Evolutionary conservation across 2,888 invertebrate species (phyloP).

Genomic region (Liopterus haemorrhoidalis): DNA sequence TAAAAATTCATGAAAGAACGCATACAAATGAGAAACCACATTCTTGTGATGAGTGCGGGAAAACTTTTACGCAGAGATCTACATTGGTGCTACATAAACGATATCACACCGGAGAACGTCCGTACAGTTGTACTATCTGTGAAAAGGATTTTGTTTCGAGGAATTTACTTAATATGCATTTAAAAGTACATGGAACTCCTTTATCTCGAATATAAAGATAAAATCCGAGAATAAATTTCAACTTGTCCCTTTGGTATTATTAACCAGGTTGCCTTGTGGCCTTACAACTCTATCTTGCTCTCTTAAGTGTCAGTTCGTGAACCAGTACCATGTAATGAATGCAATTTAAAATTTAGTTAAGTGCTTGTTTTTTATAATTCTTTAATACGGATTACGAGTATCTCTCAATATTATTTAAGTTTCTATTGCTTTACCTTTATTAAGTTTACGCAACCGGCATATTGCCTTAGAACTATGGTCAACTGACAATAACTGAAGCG

Average conservation of each 20-base stretch:
- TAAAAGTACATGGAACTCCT: slow-evolving; percentile 31
- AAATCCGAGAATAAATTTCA: slow-evolving; percentile 2
- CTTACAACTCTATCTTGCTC: not conserved
- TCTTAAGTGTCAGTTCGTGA: not conserved
- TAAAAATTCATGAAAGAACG: slow-evolving; percentile 29
- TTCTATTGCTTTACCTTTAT: too few species aligned
- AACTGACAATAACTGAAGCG: too few species aligned
- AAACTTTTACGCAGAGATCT: slow-evolving; percentile 37
- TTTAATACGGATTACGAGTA: too few species aligned
- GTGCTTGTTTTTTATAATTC: too few species aligned
- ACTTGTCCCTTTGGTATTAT: slow-evolving; percentile 15
- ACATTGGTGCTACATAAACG: slow-evolving; percentile 38
- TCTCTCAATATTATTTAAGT: too few species aligned
- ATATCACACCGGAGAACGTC: slow-evolving; percentile 34
- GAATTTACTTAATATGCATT: slow-evolving; percentile 30
- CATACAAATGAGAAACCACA: slow-evolving; percentile 44
- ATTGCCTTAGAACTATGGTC: too few species aligned
- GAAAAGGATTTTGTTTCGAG: slow-evolving; percentile 38
- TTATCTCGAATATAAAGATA: slow-evolving; percentile 1
- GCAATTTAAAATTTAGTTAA: too few species aligned
- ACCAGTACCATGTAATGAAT: too few species aligned
- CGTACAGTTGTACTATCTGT: slow-evolving; percentile 47
- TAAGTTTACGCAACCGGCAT: too few species aligned
- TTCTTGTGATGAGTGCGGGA: slow-evolving; percentile 37
- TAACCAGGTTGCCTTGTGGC: slow-evolving; percentile 1